Conservation (phyloP, 2,113 vertebrate genomes). For the Varanus komodoensis region DNA sequence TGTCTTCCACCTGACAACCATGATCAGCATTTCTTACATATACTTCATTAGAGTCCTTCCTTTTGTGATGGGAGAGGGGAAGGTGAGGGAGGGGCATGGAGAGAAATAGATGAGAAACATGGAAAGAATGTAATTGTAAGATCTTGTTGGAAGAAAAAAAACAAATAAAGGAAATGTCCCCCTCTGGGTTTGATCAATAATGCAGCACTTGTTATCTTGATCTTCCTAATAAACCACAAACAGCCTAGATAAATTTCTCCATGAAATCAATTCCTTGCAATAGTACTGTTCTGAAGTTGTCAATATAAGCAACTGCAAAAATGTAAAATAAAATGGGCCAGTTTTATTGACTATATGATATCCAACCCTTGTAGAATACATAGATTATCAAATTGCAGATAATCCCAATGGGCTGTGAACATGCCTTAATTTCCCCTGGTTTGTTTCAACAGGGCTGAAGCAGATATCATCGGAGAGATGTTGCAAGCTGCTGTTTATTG, state of each 20-base stretch:
- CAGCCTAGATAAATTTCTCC: slow-evolving; percentile 63
- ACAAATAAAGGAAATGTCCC: slow-evolving; percentile 56
- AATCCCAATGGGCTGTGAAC: slow-evolving; percentile 31
- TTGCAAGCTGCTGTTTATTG: too few species aligned
- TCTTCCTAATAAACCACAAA: slow-evolving; percentile 73
- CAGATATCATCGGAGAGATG: too few species aligned
- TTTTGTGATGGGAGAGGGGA: neutral
- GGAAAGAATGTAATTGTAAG: slow-evolving; percentile 64
- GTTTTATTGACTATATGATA: slow-evolving; percentile 64
- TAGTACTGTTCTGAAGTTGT: slow-evolving; percentile 56
- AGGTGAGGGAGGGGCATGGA: slow-evolving; percentile 6
- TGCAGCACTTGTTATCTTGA: slow-evolving; percentile 75
- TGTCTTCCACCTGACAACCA: slow-evolving; percentile 15
- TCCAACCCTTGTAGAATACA: slow-evolving; percentile 50
- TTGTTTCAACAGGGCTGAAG: slow-evolving; percentile 10
- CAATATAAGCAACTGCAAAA: slow-evolving; percentile 35
- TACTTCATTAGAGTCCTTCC: slow-evolving; percentile 39
- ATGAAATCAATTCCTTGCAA: slow-evolving; percentile 64
- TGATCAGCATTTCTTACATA: slow-evolving; percentile 7
- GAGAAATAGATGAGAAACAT: slow-evolving; percentile 35
- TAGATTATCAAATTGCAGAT: slow-evolving; percentile 57
- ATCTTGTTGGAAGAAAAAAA: slow-evolving; percentile 46
- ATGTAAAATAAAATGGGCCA: slow-evolving; percentile 56
- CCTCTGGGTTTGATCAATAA: slow-evolving; percentile 73
- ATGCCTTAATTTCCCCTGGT: slow-evolving; percentile 59